Conservation (phyloP, 2,797 vertebrate genomes). For the Cichlasoma orientale region DNA sequence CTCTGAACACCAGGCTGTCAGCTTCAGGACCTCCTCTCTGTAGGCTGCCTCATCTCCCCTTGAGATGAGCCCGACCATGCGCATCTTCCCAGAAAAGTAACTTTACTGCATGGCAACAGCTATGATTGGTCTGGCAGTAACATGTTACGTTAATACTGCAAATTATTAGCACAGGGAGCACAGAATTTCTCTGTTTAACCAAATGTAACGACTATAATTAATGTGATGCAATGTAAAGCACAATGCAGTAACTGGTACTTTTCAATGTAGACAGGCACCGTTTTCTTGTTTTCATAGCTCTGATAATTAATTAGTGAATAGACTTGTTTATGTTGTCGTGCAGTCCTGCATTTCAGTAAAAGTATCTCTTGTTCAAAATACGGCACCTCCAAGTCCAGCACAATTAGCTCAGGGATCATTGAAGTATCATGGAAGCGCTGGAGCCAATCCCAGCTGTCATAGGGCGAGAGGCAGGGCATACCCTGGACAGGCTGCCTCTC, state of each 20-base stretch:
- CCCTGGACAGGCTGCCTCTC: no score
- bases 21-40: no score
- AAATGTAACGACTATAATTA: not conserved
- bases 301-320: not conserved
- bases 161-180: not conserved
- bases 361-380: not conserved
- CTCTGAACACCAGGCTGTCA: no score
- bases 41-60: no score
- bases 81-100: not conserved
- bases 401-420: no score
- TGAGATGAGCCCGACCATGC: no score
- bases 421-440: no score
- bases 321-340: not conserved
- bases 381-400: no score
- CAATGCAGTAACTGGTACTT: not conserved
- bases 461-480: no score
- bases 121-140: not conserved
- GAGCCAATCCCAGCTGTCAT: no score
- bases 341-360: not conserved
- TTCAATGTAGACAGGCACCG: not conserved
- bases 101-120: not conserved
- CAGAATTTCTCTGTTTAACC: not conserved
- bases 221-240: not conserved
- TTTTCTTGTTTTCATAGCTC: not conserved
- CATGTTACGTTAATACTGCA: accelerated